Evolutionary conservation across 2,113 vertebrate genomes (phyloP).

Genomic region (Macquaria australasica): DNA sequence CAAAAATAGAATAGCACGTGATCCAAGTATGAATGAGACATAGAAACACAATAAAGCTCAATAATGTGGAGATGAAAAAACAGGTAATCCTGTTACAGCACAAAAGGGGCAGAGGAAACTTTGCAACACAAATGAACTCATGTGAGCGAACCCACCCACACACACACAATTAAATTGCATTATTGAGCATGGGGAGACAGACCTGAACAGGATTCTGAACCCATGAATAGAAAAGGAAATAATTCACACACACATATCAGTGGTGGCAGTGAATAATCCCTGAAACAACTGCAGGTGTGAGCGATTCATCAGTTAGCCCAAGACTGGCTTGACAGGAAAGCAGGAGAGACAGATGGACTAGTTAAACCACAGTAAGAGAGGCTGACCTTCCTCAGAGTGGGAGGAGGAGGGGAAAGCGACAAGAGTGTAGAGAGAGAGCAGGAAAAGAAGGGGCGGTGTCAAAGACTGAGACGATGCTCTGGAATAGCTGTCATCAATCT

Average conservation of each 20-base stretch:
- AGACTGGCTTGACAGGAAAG: constrained; percentile 61
- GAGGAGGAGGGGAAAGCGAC: constrained; percentile 31
- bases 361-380: constrained; percentile 69
- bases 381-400: constrained; percentile 63
- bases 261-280: constrained; percentile 57
- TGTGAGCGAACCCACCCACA: neutral
- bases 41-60: constrained; percentile 47
- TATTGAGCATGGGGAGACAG: constrained; percentile 20
- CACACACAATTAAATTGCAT: constrained; percentile 37
- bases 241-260: constrained; percentile 26
- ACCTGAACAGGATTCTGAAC: constrained; percentile 43
- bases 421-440: constrained; percentile 12
- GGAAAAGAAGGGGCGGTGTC: constrained; percentile 36
- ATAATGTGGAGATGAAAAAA: constrained; percentile 44
- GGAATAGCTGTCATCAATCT: constrained; percentile 78
- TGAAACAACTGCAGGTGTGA: constrained; percentile 65
- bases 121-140: neutral
- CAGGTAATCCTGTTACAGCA: constrained; percentile 44
- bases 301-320: constrained; percentile 63
- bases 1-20: constrained; percentile 25
- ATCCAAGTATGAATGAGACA: constrained; percentile 36
- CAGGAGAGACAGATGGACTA: constrained; percentile 63
- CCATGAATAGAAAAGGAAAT: constrained; percentile 41
- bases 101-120: constrained; percentile 4
- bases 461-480: constrained; percentile 57